These are phyloP conservation scores for Dipus sagitta DNA, from an alignment of 2,797 vertebrate genomes.

Conservation along the genomic window DNA sequence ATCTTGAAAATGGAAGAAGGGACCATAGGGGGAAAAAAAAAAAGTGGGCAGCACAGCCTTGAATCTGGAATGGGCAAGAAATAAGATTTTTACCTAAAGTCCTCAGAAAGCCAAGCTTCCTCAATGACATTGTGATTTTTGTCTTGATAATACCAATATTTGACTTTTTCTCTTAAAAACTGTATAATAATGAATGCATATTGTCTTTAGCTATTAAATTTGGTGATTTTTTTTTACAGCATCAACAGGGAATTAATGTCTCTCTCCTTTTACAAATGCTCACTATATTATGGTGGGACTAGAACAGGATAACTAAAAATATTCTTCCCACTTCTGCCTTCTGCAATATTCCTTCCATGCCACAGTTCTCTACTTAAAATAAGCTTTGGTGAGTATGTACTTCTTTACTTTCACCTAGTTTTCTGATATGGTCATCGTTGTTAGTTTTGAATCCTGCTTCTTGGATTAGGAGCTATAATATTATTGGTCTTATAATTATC, in stretches of 20 bases:
- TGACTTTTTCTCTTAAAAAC: neutral
- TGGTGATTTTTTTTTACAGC: neutral
- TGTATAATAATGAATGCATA: neutral
- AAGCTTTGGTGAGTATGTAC: neutral
- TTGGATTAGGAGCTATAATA: constrained; percentile 11
- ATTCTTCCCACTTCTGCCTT: neutral
- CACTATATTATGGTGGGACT: neutral
- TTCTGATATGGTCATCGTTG: neutral
- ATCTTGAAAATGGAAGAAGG: constrained; percentile 17
- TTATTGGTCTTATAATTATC: neutral
- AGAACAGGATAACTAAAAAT: neutral
- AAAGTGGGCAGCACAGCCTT: neutral
- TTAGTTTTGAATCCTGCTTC: neutral
- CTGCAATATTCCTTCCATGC: neutral
- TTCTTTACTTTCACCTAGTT: neutral
- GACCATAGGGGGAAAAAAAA: neutral
- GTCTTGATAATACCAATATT: neutral
- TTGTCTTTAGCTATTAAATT: neutral
- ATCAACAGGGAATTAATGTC: neutral
- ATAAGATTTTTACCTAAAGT: neutral
- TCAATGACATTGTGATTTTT: constrained; percentile 1
- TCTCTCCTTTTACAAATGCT: neutral
- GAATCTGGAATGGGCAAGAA: neutral
- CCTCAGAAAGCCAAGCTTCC: neutral
- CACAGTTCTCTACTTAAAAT: constrained; percentile 34